Evolutionary conservation across 2,888 invertebrate genomes (phyloP), one percentile per base, ranked within the genome.

Genomic region (Limnephilus lunatus): DNA sequence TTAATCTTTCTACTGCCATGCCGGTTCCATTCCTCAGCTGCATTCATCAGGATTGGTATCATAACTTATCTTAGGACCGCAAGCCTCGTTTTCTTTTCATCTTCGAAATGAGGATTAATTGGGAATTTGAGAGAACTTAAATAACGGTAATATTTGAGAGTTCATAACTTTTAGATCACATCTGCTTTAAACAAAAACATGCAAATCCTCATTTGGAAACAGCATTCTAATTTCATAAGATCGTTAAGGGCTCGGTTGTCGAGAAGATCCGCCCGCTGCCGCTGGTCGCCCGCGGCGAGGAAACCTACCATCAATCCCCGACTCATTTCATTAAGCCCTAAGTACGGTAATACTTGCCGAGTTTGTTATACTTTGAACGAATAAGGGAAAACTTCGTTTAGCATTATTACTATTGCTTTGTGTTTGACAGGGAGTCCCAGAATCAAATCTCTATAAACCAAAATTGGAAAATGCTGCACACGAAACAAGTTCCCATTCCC

Each of bases 321-420:
- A n/a, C 80, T 89, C 88, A 89, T 89, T 89, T 89, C 88, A 89
- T 89, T 89, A 89, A 31, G 19, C 88, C 35, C 35, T 88, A 89
- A 89, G 88, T 81, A 89, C 35, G 19, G 68, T 89, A 68, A 89
- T 89, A 89, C 88, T 89, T 89, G 81, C 90, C 86, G n/a, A 86
- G 86, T 89, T 92, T 90, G 86, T 90, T 92, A 90, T 87, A 88
- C 82, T 91, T 89, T 89, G 91, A 92, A 92, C 88, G 91, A 92
- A 92, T 92, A 90, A 92, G 91, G 82, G 92, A 92, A 92, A 92
- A 92, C 92, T 92, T 92, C 91, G 91, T 92, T 91, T 89, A 83
- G 86, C 82, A 88, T 91, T 91, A 88, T 91, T 87, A 81, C 91
- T 87, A 85, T 81, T 81, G 53, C 91, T 44, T 35, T 91, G 91